Percentiles rank a stretch among this genome's conserved stretches.
These are phyloP conservation scores for Pseudobourletiella spinata DNA, from an alignment of 1,140 invertebrate genomes.

Conservation along the genomic window DNA sequence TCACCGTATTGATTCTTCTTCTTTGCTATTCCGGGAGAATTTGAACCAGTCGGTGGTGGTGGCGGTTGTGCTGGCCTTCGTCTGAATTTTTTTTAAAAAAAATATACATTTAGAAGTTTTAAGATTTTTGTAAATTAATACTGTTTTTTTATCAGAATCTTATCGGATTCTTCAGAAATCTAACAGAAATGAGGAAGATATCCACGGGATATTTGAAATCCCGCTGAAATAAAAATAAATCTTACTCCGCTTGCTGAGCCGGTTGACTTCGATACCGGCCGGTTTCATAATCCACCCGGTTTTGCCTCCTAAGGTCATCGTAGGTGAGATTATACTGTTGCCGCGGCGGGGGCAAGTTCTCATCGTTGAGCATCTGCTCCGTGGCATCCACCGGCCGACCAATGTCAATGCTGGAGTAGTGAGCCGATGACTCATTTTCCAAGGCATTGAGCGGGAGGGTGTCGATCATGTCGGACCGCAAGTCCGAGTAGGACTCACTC, in stretches of 20 bases:
- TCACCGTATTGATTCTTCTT: conserved; percentile 1
- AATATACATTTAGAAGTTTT: too few species aligned
- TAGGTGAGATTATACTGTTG: conserved; percentile 43
- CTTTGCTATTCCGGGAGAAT: neutral
- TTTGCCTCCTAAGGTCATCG: conserved; percentile 50
- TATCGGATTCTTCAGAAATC: too few species aligned
- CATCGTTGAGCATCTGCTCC: conserved; percentile 14
- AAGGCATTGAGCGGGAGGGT: neutral
- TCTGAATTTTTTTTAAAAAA: too few species aligned
- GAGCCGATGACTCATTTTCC: neutral
- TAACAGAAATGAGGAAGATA: too few species aligned
- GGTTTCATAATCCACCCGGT: conserved; percentile 49
- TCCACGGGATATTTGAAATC: too few species aligned
- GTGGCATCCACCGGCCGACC: neutral
- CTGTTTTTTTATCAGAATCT: too few species aligned
- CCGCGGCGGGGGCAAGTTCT: conserved; percentile 5
- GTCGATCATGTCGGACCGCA: conserved; percentile 2
- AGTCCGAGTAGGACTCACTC: too few species aligned
- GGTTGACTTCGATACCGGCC: neutral
- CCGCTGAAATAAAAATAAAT: too few species aligned
- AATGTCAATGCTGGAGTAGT: neutral
- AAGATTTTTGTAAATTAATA: too few species aligned
- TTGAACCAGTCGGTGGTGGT: neutral
- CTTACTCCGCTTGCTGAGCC: neutral
- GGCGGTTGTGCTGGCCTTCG: neutral